Evolutionary conservation across 2,113 vertebrate species (phyloP).

Genomic region (Plotosus lineatus): DNA sequence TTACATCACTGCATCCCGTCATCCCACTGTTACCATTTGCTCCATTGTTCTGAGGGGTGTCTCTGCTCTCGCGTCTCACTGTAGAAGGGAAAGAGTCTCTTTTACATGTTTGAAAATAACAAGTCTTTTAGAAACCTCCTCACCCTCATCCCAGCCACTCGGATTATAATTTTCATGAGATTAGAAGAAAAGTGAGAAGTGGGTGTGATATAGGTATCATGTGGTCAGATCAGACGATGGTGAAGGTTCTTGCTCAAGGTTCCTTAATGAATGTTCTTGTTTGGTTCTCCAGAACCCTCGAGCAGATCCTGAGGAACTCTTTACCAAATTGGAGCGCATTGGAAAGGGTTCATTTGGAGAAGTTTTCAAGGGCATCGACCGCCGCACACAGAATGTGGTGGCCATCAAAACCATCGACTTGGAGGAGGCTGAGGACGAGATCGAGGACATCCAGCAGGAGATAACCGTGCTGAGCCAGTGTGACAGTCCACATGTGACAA

Average conservation of each 20-base stretch:
- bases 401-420: slow-evolving; percentile 92
- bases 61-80: too few relatives aligned
- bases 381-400: slow-evolving; percentile 85
- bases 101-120: too few relatives aligned
- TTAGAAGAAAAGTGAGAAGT: too few relatives aligned
- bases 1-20: too few relatives aligned
- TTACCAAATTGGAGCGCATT: slow-evolving; percentile 87
- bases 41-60: too few relatives aligned
- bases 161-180: too few relatives aligned
- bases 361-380: slow-evolving; percentile 91
- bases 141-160: too few relatives aligned
- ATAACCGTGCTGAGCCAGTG: slow-evolving; percentile 90
- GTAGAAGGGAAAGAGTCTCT: too few relatives aligned
- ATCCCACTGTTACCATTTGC: too few relatives aligned
- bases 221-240: too few relatives aligned
- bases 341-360: slow-evolving; percentile 91
- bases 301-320: slow-evolving; percentile 85
- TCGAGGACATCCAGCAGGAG: slow-evolving; percentile 91
- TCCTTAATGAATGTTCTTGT: background rate
- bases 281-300: slow-evolving; percentile 74
- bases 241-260: background rate
- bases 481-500: slow-evolving; percentile 87
- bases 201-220: too few relatives aligned
- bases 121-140: too few relatives aligned
- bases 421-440: slow-evolving; percentile 90